Evolutionary conservation across 2,888 invertebrate genomes (phyloP).

Genomic region (Eupithecia subfuscata): DNA sequence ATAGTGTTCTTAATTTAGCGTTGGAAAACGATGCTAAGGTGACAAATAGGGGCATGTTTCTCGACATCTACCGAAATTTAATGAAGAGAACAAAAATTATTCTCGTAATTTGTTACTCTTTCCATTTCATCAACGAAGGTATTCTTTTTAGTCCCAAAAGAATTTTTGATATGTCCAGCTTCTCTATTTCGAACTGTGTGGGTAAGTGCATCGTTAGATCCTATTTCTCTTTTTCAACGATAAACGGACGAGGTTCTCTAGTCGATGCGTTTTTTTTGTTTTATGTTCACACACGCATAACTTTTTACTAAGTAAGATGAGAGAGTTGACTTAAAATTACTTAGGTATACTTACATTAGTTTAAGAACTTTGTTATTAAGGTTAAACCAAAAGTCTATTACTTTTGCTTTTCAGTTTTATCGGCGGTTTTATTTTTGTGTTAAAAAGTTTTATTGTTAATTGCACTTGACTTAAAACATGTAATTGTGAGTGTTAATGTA

Average conservation of each 20-base stretch:
- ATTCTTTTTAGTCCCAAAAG: conserved; percentile 53
- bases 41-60: conserved; percentile 39
- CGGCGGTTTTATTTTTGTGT: no score
- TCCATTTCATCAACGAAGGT: conserved; percentile 54
- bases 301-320: no score
- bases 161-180: conserved; percentile 46
- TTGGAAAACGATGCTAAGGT: conserved; percentile 48
- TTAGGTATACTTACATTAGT: no score
- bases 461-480: neutral
- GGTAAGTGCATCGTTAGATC: conserved; percentile 43
- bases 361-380: no score
- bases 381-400: no score
- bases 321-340: no score
- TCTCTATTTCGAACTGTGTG: conserved; percentile 50
- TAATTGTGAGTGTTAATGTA: no score
- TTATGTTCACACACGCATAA: no score
- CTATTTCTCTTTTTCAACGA: neutral
- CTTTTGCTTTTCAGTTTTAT: no score
- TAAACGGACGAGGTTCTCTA: no score
- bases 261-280: no score
- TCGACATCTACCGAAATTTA: conserved; percentile 38
- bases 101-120: conserved; percentile 50
- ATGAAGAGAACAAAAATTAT: conserved; percentile 51
- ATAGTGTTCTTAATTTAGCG: conserved; percentile 43
- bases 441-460: no score